Conservation (phyloP, 2,888 invertebrate genomes). For the Cataglyphis livida region DNA sequence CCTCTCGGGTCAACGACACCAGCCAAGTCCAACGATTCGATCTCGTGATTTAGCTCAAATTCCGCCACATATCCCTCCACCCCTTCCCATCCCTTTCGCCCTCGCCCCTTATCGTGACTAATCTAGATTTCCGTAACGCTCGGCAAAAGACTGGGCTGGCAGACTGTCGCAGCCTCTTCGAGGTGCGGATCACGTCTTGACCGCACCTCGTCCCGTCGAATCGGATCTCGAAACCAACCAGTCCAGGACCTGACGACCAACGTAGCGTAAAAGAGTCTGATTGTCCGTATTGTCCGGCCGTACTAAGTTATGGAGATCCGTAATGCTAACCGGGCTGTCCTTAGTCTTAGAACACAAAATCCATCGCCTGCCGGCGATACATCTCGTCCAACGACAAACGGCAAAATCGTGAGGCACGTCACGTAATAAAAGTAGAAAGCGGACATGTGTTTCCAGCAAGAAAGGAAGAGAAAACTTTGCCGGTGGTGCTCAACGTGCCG, state of each 20-base stretch:
- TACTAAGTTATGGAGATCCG: slow-evolving; percentile 81
- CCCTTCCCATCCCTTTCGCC: slow-evolving; percentile 3
- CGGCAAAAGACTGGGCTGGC: slow-evolving; percentile 74
- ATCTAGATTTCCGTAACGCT: slow-evolving; percentile 79
- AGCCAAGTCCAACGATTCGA: slow-evolving; percentile 46
- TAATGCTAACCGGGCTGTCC: slow-evolving; percentile 69
- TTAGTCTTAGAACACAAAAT: slow-evolving; percentile 36
- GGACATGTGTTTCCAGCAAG: not conserved
- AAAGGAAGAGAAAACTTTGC: not conserved
- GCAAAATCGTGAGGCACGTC: slow-evolving; percentile 31
- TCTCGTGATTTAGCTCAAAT: slow-evolving; percentile 42
- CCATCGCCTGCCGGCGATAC: slow-evolving; percentile 26
- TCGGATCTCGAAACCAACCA: slow-evolving; percentile 70
- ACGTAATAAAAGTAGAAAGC: slow-evolving; percentile 46
- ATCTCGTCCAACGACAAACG: slow-evolving; percentile 29
- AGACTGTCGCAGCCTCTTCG: slow-evolving; percentile 83
- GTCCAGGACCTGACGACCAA: slow-evolving; percentile 71
- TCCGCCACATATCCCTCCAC: slow-evolving; percentile 20
- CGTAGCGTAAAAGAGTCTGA: slow-evolving; percentile 83
- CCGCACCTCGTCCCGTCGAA: slow-evolving; percentile 79
- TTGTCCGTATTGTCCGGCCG: slow-evolving; percentile 84
- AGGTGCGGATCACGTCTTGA: slow-evolving; percentile 84
- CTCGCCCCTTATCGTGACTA: slow-evolving; percentile 71
- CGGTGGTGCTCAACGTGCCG: not conserved
- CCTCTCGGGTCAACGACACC: slow-evolving; percentile 58